Evolutionary conservation across 2,797 vertebrate genomes (phyloP), one percentile per base, ranked within the genome.

Genomic region (Adelosebastes latens): DNA sequence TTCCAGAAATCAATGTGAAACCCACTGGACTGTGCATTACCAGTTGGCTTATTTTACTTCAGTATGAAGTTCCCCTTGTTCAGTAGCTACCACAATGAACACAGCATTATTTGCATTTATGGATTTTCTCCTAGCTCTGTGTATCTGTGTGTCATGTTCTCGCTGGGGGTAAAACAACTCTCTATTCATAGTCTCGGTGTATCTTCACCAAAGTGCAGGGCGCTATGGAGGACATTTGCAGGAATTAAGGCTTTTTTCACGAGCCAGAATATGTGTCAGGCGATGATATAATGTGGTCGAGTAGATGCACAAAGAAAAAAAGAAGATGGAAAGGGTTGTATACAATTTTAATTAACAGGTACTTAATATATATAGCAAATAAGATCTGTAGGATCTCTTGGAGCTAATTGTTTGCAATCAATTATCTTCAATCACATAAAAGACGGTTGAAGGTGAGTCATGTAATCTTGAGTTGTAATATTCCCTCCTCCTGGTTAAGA

Each of bases 31-130:
- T 58, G 69, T 72, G 75, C 64, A 82, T 84, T 82, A 63, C 49
- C 78, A 55, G 74, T 82, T 85, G 81, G 76, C 63, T 77, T 82
- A 75, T 70, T 80, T 75, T 69, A 77, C 86, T 86, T 89, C 78
- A 71, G 82, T 86, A 88, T 69, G 46, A 82, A 81, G 71, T 83
- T 78, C 59, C 72, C 18, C 42, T 75, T 59, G 24, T 85, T 81
- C 78, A 18, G 75, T 73, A 36, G 80, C 82, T 12, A 77, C 73
- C 72, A 77, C 85, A 76, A 76, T 79, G 82, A 88, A 83, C 68
- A 84, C 72, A 67, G 74, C 63, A 11, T 71, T 32, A 91, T 90
- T 91, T 93, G 84, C 89, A 93, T 92, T 85, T 90, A 91, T 93
- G 31, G 91, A 92, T 93, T 93, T 90, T 68, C 81, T 88, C 63